Base-by-base conservation (phyloP, 2,113 vertebrate species). In the Antennarius striatus region DNA sequence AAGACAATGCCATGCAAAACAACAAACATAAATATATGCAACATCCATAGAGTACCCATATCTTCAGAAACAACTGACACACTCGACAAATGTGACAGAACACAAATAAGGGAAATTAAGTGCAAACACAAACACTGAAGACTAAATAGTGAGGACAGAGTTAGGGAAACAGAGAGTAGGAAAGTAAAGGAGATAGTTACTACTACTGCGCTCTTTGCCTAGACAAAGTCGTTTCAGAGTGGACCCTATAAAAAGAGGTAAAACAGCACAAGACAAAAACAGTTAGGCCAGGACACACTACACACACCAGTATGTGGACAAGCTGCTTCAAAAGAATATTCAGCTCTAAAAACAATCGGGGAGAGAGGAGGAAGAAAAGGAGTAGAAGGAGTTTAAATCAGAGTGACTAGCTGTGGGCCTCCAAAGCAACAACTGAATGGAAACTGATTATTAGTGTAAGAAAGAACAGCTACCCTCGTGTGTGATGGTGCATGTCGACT, bases 181-280 rank as follows among this genome's bases (percentile, higher is more conserved):
- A 92, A 93, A 93, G 90, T 93, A 96, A 95, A 95, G 81, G 81
- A 88, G 95, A 98, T 98, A 98, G 94, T 98, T 98, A 98, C 96
- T 96, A 96, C 95, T 96, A 96, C 95, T 97, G 95, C 96, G 96
- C 89, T 98, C 96, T 97, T 98, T 98, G 94, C 96, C 96, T 95
- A 98, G 96, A 95, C 96, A 98, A 91, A 98, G 96, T 93, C 96
- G 96, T 96, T 98, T 98, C 95, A 98, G 93, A 93, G 96, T 96
- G 91, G 96, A 97, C 96, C 96, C 96, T 98, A 96, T 91, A 94
- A 88, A 60, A 93, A 36, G 22, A 90, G 91, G 95, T 92, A 96
- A 93, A 94, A 97, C 90, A 94, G 95, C 95, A 98, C 93, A 97
- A 95, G 94, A 98, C 94, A 98, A 52, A 95, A 85, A 96, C 88